A percentile compares a stretch with the other conserved stretches of the same genome.
Conservation (phyloP, 1,140 invertebrate species). For the Venturia canescens region DNA sequence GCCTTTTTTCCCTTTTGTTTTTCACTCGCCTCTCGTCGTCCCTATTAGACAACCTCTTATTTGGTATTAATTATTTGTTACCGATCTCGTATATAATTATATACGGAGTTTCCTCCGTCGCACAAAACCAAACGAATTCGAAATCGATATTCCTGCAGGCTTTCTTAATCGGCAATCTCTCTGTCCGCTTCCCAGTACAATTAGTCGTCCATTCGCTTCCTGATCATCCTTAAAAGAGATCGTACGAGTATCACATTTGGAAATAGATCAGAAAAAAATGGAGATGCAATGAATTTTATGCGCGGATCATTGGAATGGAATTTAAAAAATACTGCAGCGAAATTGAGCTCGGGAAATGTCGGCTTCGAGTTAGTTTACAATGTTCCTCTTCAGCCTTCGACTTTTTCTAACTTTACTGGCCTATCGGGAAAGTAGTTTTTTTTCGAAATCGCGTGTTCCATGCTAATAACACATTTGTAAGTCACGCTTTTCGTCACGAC, state of each 20-base stretch:
- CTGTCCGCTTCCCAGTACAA: not conserved
- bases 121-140: not conserved
- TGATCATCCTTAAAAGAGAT: not conserved
- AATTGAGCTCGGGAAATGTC: too few relatives aligned
- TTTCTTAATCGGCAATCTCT: slow-evolving; percentile 2
- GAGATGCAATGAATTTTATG: too few relatives aligned
- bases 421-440: not conserved
- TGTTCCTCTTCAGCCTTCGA: too few relatives aligned
- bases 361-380: too few relatives aligned
- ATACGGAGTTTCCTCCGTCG: not conserved
- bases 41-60: slow-evolving; percentile 36
- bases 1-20: too few relatives aligned
- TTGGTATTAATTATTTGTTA: slow-evolving; percentile 35
- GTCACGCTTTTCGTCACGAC: not conserved
- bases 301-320: too few relatives aligned
- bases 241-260: not conserved
- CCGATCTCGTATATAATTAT: slow-evolving; percentile 11
- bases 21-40: not conserved
- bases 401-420: not conserved
- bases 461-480: not conserved
- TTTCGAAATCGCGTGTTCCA: not conserved
- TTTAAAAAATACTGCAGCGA: too few relatives aligned
- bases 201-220: not conserved
- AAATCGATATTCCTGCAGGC: not conserved
- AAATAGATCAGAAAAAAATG: not conserved